Evolutionary conservation across 2,888 invertebrate genomes (phyloP).

Genomic region (Pemphredon lugubris): DNA sequence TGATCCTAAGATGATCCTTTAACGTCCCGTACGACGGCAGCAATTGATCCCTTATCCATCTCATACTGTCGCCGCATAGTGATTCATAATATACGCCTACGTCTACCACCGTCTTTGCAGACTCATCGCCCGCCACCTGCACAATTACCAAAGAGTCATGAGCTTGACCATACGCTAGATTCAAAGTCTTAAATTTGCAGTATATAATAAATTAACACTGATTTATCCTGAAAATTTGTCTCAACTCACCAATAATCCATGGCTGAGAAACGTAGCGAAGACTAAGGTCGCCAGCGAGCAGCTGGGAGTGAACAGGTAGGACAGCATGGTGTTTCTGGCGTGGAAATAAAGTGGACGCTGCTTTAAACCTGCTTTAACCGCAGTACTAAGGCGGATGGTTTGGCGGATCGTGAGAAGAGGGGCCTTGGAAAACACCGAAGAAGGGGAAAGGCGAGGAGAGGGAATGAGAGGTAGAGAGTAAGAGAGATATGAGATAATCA

Average conservation of each 20-base stretch:
- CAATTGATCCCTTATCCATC: slow-evolving; percentile 81
- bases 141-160: slow-evolving; percentile 7
- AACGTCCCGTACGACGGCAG: slow-evolving; percentile 78
- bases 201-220: too few relatives aligned
- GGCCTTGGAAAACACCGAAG: slow-evolving; percentile 35
- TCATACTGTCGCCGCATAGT: slow-evolving; percentile 82
- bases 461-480: slow-evolving; percentile 17
- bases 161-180: too few relatives aligned
- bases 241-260: slow-evolving; percentile 47
- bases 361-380: slow-evolving; percentile 52
- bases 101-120: slow-evolving; percentile 59
- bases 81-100: slow-evolving; percentile 83
- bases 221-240: neutral
- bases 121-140: slow-evolving; percentile 44
- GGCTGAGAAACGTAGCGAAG: slow-evolving; percentile 30
- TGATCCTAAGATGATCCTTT: slow-evolving; percentile 77
- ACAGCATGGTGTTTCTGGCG: slow-evolving; percentile 56
- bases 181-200: too few relatives aligned
- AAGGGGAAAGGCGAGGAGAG: slow-evolving; percentile 9
- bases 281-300: slow-evolving; percentile 22
- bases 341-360: slow-evolving; percentile 29
- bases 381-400: neutral
- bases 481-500: slow-evolving; percentile 34
- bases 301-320: slow-evolving; percentile 49
- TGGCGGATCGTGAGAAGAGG: slow-evolving; percentile 14